A percentile compares a stretch with the other conserved stretches of the same genome.
Conservation (phyloP, 2,888 invertebrate species). For the Drosophila atripex region DNA sequence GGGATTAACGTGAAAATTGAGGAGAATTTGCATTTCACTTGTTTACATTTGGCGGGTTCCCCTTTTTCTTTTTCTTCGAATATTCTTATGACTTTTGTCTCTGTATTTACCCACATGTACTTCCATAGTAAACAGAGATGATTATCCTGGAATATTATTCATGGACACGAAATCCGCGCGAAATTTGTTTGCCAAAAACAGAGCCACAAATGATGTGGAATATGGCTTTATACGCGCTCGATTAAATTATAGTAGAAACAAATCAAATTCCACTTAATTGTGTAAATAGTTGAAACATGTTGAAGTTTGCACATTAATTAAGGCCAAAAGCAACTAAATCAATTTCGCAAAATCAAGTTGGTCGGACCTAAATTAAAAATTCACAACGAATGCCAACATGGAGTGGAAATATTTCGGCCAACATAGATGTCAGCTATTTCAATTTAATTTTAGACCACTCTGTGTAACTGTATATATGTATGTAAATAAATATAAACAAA, state of each 20-base stretch:
- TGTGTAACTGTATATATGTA: background rate
- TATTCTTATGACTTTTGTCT: conserved; percentile 13
- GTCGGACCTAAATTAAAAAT: conserved; percentile 33
- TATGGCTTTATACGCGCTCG: conserved; percentile 17
- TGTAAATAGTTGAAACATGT: conserved; percentile 26
- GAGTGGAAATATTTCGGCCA: conserved; percentile 20
- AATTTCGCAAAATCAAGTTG: conserved; percentile 14
- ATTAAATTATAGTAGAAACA: background rate
- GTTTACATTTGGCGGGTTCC: conserved; percentile 39
- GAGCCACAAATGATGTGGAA: conserved; percentile 3
- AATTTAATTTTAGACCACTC: background rate
- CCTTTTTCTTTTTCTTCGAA: background rate
- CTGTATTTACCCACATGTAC: conserved; percentile 12
- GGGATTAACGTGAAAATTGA: conserved; percentile 65
- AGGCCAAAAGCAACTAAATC: conserved; percentile 35
- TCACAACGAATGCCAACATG: conserved; percentile 9
- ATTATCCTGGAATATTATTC: conserved; percentile 20
- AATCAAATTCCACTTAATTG: conserved; percentile 23
- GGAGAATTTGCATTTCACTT: conserved; percentile 60
- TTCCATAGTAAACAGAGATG: conserved; percentile 11
- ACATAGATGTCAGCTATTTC: conserved; percentile 19
- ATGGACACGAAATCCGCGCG: conserved; percentile 15
- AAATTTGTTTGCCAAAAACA: conserved; percentile 21
- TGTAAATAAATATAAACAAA: background rate
- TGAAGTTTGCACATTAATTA: conserved; percentile 24